Conservation (phyloP, 2,888 invertebrate genomes). For the Nesidiocoris tenuis region DNA sequence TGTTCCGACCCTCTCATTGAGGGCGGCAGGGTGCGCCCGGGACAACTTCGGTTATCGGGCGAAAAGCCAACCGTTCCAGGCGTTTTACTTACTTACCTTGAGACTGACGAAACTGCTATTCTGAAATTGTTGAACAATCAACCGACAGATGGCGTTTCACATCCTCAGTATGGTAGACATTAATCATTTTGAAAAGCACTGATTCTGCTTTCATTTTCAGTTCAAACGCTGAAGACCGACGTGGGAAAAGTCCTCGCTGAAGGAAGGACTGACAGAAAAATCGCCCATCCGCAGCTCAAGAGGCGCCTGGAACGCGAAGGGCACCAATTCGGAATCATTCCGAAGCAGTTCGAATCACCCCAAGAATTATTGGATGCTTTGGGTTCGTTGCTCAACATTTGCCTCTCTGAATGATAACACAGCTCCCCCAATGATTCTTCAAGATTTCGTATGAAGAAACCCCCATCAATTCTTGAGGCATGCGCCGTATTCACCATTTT, state of each 20-base stretch:
- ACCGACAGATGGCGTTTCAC: too few relatives aligned
- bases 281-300: neutral
- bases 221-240: constrained; percentile 8
- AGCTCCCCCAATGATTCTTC: neutral
- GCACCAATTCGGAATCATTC: constrained; percentile 17
- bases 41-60: too few relatives aligned
- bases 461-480: neutral
- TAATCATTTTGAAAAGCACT: too few relatives aligned
- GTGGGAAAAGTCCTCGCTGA: neutral
- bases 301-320: constrained; percentile 20
- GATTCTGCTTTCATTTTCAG: neutral
- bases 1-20: too few relatives aligned
- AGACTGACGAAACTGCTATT: too few relatives aligned
- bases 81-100: too few relatives aligned
- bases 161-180: neutral
- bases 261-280: neutral
- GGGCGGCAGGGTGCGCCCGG: too few relatives aligned
- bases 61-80: too few relatives aligned
- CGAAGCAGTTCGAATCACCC: neutral
- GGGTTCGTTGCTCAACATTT: too few relatives aligned
- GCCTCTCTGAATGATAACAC: neutral
- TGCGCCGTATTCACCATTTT: too few relatives aligned
- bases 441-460: neutral
- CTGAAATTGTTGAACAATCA: too few relatives aligned
- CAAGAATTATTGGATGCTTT: constrained; percentile 10